Base-by-base conservation (phyloP, 2,888 invertebrate species). In the Oligia strigilis region DNA sequence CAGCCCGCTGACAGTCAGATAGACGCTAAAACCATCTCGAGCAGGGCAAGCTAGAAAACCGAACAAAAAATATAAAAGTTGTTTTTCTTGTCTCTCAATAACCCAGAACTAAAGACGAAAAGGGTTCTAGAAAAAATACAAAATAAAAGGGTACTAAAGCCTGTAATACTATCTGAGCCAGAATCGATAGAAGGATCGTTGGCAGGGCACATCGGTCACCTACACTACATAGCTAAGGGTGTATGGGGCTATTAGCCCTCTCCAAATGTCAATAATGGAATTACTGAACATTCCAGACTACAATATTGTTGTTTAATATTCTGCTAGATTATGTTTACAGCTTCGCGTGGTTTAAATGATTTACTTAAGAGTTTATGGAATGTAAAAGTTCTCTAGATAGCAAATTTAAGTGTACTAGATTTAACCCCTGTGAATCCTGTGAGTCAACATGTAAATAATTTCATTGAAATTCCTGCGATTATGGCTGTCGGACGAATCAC, bases 141-240 rank as follows among this genome's bases (percentile, higher is more conserved):
- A 77, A 75, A 77, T 84, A 77, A 73, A 78, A 58, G 43, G 52
- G 49, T 69, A 69, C 78, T 74, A 52, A 60, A 64, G 29, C 40
- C 13, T 43, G 29, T 49, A 70, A 70, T 49, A 66, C 65, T 79
- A 83, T 80, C 69, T 70, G 84, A 58, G 74, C 74, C 76, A 60
- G 40, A 78, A 81, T 77, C 81, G 60, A 84, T 84, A 62, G 60
- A 81, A 40, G 40, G 72, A 72, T 81, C 69, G 58, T 72, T 72
- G 72, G 64, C 58, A 77, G 85, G 85, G 72, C 77, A 81, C 60
- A 64, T 81, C 81, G 85, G 84, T 77, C 85, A 84, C 75, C n/a
- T 14, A 19, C 29, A 84, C 77, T 77, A 73, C 85, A 75, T 40
- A 55, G 23, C 52, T 58, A 64, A 84, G 71, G 70, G 55, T 72